Evolutionary conservation across 2,797 vertebrate genomes (phyloP), one percentile per base, ranked within the genome.

Genomic region (Manis pentadactyla): DNA sequence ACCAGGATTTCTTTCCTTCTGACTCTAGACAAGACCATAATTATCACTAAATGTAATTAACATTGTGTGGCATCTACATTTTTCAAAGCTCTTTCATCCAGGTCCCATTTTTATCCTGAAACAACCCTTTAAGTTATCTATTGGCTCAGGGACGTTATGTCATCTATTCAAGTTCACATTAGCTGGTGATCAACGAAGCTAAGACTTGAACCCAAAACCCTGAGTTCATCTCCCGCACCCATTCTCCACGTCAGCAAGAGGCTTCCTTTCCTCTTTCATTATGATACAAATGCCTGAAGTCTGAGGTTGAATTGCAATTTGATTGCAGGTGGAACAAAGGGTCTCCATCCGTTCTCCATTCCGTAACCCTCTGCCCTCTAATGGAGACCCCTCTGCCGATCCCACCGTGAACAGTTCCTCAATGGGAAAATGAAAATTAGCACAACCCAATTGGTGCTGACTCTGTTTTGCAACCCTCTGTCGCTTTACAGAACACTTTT

Each of bases 171-270:
- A 34, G 49, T 27, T 61, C 83, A 61, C 29, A 1, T 0, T 0
- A 53, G 27, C 21, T 7, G 19, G 11, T 25, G 57, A 53, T 3
- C 27, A 14, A 11, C 31, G 23, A 77, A 46, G 39, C 64, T 37
- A 25, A 81, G 23, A 75, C n/a, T 46, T 5, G 11, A 82, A 83
- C 68, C 21, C 10, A 46, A 53, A 15, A 66, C 64, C 57, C 31
- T 4, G 0, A 34, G 78, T 18, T 51, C 31, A 25, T 5, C 11
- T 34, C 34, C 53, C 23, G 57, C 12, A 55, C 18, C 31, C 49
- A 3, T 39, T 61, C 51, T 55, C 66, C 3, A 0, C 0, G 0
- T 29, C 1, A 0, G n/a, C 29, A 13, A 0, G 5, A 82, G 34
- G 13, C 42, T 63, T 83, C 18, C 0, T 23, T 42, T 57, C 82